These are phyloP conservation scores for Drosophila multiciliata DNA, from an alignment of 2,888 invertebrate genomes.

Conservation along the genomic window DNA sequence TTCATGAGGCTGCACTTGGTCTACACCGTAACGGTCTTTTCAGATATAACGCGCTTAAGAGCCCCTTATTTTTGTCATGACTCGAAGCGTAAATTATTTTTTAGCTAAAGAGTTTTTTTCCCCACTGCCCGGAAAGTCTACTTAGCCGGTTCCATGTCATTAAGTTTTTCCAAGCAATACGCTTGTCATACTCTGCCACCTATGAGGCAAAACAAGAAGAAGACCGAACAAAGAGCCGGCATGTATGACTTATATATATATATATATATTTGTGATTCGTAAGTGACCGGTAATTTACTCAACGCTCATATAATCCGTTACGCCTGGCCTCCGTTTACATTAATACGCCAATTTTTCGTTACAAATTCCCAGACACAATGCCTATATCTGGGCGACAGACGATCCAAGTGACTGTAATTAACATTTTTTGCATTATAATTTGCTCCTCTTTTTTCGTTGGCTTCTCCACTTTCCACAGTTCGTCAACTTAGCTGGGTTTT, in stretches of 20 bases:
- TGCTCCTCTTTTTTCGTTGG: constrained; percentile 61
- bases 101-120: constrained; percentile 22
- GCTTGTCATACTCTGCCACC: constrained; percentile 60
- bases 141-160: constrained; percentile 66
- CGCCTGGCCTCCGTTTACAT: constrained; percentile 69
- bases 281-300: constrained; percentile 73
- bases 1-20: constrained; percentile 53
- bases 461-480: constrained; percentile 31
- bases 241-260: constrained; percentile 2
- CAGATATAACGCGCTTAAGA: constrained; percentile 53
- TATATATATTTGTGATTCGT: constrained; percentile 14
- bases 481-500: constrained; percentile 55
- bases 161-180: constrained; percentile 58
- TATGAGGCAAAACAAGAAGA: constrained; percentile 14
- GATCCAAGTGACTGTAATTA: constrained; percentile 68
- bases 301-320: constrained; percentile 69
- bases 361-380: constrained; percentile 49
- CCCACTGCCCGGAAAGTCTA: constrained; percentile 22
- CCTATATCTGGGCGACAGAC: constrained; percentile 33
- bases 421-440: constrained; percentile 77
- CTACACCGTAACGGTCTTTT: constrained; percentile 50
- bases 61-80: constrained; percentile 18
- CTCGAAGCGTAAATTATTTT: constrained; percentile 32
- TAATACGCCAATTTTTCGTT: constrained; percentile 66
- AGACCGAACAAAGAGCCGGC: constrained; percentile 56